Base-by-base conservation (phyloP, 2,797 vertebrate genomes). In the Phataginus tetradactyla region DNA sequence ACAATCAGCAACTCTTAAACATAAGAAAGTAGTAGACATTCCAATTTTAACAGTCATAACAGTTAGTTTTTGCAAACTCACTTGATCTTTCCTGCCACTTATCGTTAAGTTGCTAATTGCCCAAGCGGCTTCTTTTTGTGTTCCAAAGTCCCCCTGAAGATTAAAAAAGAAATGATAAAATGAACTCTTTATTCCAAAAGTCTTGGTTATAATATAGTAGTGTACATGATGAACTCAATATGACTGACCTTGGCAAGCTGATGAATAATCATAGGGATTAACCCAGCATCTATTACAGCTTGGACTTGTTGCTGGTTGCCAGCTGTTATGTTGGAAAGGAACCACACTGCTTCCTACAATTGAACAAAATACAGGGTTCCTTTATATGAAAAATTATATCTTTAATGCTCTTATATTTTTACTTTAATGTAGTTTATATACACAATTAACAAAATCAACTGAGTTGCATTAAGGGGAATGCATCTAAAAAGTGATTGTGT, bases 291-390 rank as follows among this genome's bases (percentile, higher is more conserved):
- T 96, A 99, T 99, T 97, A 99, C 99, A 96, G 99, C 99, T 96
- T 99, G 99, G 98, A 99, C 99, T 98, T 99, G 99, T 98, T 99
- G 99, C 98, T 99, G 99, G 98, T 99, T 99, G 97, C 99, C 99
- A 98, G 99, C 99, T 98, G 99, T 99, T 98, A 99, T 99, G 98
- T 99, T 99, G 99, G 99, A 99, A 98, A 99, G 98, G 98, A 99
- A 99, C 99, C 99, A 99, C 95, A 99, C 99, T 64, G 99, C 99
- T 99, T 99, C 99, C 99, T 99, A 97, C 55, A 98, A 96, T 90
- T 86, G 94, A 90, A 97, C 51, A 98, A 98, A 98, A 97, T 34
- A 97, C 45, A 94, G 92, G 55, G 34, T 68, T 96, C 8, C 88
- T 92, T 93, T 87, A 57, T 95, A 97, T 83, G 92, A 75, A 90